These are phyloP conservation scores for Triops longicaudatus DNA, from an alignment of 1,140 invertebrate genomes.

Conservation along the genomic window DNA sequence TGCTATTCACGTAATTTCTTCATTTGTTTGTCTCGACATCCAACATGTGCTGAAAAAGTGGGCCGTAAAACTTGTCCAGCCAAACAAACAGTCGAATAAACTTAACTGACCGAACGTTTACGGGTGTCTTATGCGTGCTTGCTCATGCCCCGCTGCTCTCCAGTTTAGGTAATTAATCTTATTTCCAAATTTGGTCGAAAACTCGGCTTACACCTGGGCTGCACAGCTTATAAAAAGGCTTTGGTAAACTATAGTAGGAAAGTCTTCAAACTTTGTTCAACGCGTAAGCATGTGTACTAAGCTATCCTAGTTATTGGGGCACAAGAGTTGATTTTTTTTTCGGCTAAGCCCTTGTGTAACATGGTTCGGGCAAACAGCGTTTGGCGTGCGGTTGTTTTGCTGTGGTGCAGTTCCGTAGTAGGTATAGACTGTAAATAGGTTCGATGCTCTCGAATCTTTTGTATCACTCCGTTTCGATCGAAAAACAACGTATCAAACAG, in stretches of 20 bases:
- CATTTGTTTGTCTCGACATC: background rate
- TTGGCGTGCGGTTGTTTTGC: background rate
- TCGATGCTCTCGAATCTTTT: background rate
- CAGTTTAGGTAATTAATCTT: background rate
- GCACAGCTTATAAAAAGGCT: background rate
- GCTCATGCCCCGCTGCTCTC: conserved; percentile 5
- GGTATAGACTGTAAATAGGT: background rate
- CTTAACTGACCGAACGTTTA: background rate
- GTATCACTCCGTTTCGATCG: background rate
- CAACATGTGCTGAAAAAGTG: background rate
- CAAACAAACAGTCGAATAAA: background rate
- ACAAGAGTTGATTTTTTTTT: background rate
- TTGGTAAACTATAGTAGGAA: background rate
- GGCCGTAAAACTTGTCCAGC: background rate
- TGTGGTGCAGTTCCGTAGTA: background rate
- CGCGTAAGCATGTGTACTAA: background rate
- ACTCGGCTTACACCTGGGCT: background rate
- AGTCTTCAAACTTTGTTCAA: background rate
- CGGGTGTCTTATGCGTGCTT: conserved; percentile 8
- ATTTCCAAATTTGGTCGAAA: background rate
- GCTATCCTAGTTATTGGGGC: background rate
- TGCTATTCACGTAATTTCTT: conserved; percentile 2
- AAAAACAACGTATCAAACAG: no score
- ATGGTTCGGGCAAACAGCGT: background rate
- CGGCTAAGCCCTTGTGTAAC: background rate